Evolutionary conservation across 1,140 invertebrate species (phyloP).

Genomic region (Ceratina australensis): DNA sequence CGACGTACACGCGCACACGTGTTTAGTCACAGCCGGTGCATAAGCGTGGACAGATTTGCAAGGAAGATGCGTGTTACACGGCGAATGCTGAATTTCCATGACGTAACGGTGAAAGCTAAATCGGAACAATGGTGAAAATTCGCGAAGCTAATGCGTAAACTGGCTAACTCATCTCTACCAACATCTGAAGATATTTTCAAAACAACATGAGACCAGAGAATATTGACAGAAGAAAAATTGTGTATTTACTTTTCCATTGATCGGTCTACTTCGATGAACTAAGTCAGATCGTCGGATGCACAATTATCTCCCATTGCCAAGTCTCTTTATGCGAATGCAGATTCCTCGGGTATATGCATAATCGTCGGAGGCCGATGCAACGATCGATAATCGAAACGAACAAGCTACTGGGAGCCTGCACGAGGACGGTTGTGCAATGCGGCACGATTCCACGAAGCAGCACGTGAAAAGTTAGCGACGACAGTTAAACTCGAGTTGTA

Average conservation of each 20-base stretch:
- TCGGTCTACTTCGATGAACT: no score
- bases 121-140: slow-evolving; percentile 27
- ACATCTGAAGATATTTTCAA: neutral
- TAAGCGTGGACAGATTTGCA: neutral
- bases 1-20: no score
- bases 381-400: slow-evolving; percentile 14
- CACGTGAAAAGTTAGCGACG: slow-evolving; percentile 61
- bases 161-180: neutral
- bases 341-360: no score
- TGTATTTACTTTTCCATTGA: no score
- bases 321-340: no score
- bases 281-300: no score
- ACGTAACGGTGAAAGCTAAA: slow-evolving; percentile 17
- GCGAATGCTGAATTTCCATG: neutral
- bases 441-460: slow-evolving; percentile 49
- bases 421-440: slow-evolving; percentile 54
- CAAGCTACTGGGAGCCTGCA: slow-evolving; percentile 48
- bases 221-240: no score
- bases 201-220: no score
- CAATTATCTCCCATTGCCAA: no score
- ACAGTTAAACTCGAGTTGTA: slow-evolving; percentile 60
- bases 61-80: neutral
- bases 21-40: no score
- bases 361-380: neutral
- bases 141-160: neutral